These are phyloP conservation scores for Artibeus lituratus DNA, from an alignment of 2,797 vertebrate species.

Conservation along the genomic window DNA sequence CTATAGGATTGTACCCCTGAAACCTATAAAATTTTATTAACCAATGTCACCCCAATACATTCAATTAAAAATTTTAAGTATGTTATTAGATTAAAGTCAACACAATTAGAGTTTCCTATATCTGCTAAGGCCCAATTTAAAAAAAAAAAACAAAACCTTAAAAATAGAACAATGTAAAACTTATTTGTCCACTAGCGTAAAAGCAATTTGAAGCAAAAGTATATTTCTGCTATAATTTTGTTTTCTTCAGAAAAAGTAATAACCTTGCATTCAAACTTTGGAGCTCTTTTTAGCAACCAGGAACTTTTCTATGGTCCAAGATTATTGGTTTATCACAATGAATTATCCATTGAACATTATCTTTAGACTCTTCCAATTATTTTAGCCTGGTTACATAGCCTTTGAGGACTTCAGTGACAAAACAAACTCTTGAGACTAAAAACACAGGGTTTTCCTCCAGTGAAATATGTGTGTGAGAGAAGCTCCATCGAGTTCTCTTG, in stretches of 20 bases:
- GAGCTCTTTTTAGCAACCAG: slow-evolving; percentile 38
- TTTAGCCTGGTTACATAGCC: not conserved
- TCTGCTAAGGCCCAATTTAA: not conserved
- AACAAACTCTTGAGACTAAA: not conserved
- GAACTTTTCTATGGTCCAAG: slow-evolving; percentile 1
- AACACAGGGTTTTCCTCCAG: not conserved
- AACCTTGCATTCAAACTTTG: slow-evolving; percentile 33
- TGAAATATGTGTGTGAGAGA: not conserved
- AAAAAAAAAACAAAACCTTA: not conserved
- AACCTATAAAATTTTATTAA: not conserved
- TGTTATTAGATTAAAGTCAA: slow-evolving; percentile 48
- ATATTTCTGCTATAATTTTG: not conserved
- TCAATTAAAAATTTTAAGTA: not conserved
- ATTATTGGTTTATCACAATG: slow-evolving; percentile 41
- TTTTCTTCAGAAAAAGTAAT: not conserved
- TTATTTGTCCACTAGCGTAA: slow-evolving; percentile 18
- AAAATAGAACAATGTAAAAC: slow-evolving; percentile 35
- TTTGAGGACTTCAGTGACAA: slow-evolving; percentile 7
- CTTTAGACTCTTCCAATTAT: slow-evolving; percentile 42
- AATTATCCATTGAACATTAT: slow-evolving; percentile 47
- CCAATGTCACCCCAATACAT: not conserved
- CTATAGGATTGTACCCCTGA: not conserved
- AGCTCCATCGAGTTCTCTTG: not conserved
- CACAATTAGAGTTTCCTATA: slow-evolving; percentile 34
- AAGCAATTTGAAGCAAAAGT: slow-evolving; percentile 29